A percentile compares a stretch with the other conserved stretches of the same genome.
These are phyloP conservation scores for Salpingus planirostris DNA, from an alignment of 2,888 invertebrate species.

Conservation along the genomic window DNA sequence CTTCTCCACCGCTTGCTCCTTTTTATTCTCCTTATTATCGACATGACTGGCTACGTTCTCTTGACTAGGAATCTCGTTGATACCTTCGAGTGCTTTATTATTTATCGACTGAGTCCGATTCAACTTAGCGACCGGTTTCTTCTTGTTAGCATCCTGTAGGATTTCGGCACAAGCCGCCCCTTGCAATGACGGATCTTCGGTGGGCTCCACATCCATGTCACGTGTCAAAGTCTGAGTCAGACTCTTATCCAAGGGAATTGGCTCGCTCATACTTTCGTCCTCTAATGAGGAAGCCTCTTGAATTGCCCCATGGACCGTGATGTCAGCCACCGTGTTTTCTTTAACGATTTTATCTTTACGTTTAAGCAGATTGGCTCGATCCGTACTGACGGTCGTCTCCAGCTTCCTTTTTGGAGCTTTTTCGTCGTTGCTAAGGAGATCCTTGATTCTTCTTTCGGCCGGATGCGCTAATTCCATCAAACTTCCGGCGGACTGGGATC, in stretches of 20 bases:
- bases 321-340: conserved; percentile 40
- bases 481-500: conserved; percentile 63
- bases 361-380: conserved; percentile 46
- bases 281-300: conserved; percentile 27
- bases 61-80: conserved; percentile 38
- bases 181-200: conserved; percentile 32
- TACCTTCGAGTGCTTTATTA: conserved; percentile 31
- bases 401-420: conserved; percentile 65
- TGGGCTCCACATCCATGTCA: conserved; percentile 32
- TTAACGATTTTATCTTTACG: conserved; percentile 54
- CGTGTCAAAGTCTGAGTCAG: conserved; percentile 33
- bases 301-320: conserved; percentile 30
- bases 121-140: conserved; percentile 31
- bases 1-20: conserved; percentile 17
- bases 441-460: conserved; percentile 64
- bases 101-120: too few relatives aligned
- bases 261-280: conserved; percentile 29
- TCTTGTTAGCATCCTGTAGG: conserved; percentile 40
- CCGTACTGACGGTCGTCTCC: conserved; percentile 66
- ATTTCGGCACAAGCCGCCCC: conserved; percentile 42
- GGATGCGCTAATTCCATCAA: conserved; percentile 61
- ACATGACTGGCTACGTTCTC: conserved; percentile 30
- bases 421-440: conserved; percentile 54
- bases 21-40: conserved; percentile 29
- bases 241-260: conserved; percentile 31